Evolutionary conservation across 2,797 vertebrate species (phyloP).

Genomic region (Austrolebias charrua): DNA sequence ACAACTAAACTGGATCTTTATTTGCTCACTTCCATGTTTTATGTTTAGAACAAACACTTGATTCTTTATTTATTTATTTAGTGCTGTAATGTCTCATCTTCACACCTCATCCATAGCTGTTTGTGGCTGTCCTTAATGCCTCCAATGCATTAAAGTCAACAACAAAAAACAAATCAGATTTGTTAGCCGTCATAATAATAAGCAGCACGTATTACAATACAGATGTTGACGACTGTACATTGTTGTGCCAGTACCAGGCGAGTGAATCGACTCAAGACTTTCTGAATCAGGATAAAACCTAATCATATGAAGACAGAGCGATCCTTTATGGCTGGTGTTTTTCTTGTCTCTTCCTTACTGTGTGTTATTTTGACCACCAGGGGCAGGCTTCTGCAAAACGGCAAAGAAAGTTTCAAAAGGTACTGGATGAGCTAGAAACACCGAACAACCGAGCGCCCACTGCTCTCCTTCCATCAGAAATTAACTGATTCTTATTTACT

Average conservation of each 20-base stretch:
- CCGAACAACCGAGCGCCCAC: slow-evolving; percentile 62
- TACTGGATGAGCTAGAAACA: slow-evolving; percentile 92
- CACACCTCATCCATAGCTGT: too few species aligned
- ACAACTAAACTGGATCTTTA: too few species aligned
- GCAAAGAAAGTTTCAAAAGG: slow-evolving; percentile 99
- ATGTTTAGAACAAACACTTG: too few species aligned
- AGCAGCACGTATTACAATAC: too few species aligned
- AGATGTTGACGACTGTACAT: slow-evolving; percentile 26
- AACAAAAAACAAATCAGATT: too few species aligned
- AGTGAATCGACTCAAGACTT: slow-evolving; percentile 2
- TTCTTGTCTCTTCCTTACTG: slow-evolving; percentile 94
- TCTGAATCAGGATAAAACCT: slow-evolving; percentile 26
- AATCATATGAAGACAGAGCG: slow-evolving; percentile 44
- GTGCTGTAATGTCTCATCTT: too few species aligned
- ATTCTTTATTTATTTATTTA: too few species aligned
- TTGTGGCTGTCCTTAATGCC: too few species aligned
- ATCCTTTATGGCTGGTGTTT: slow-evolving; percentile 85
- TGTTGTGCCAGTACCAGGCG: slow-evolving; percentile 7
- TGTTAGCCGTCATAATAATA: too few species aligned
- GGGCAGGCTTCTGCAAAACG: slow-evolving; percentile 99
- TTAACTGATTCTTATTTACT: too few species aligned
- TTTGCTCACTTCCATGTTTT: too few species aligned
- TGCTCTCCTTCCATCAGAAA: slow-evolving; percentile 64
- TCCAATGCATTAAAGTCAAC: too few species aligned
- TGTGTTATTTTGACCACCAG: slow-evolving; percentile 99